Percentiles rank a stretch among this genome's conserved stretches.
These are phyloP conservation scores for Catharus fuscescens DNA, from an alignment of 2,113 vertebrate species.

Conservation along the genomic window DNA sequence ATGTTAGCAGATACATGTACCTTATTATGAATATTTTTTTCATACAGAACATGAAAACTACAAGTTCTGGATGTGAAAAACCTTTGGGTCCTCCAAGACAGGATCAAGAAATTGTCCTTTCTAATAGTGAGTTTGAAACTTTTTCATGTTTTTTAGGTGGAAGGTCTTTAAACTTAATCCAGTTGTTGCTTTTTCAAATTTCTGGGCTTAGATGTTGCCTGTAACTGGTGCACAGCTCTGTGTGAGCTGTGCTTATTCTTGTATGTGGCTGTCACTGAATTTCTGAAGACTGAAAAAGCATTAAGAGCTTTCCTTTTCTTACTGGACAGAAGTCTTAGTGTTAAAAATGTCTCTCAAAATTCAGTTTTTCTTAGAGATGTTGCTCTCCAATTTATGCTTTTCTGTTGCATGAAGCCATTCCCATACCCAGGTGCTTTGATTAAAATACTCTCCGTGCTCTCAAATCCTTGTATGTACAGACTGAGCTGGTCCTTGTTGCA, in stretches of 20 bases:
- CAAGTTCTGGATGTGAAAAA: background rate
- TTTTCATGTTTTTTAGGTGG: background rate
- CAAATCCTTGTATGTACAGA: background rate
- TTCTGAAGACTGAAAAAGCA: background rate
- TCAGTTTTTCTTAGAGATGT: background rate
- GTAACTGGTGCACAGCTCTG: background rate
- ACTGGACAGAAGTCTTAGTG: background rate
- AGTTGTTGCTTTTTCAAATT: background rate
- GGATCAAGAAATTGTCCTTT: background rate
- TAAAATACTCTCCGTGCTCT: background rate
- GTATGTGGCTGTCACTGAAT: background rate
- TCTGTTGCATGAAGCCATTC: background rate
- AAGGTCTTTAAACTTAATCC: background rate
- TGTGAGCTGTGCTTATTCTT: background rate
- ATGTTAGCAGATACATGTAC: background rate
- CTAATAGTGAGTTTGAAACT: constrained; percentile 55
- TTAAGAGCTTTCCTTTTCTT: background rate
- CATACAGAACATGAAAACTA: constrained; percentile 50
- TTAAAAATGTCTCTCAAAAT: background rate
- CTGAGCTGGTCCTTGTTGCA: background rate
- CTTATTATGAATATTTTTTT: background rate
- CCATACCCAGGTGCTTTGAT: background rate
- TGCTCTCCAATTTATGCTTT: background rate
- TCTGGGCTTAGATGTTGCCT: background rate
- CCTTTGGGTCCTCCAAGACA: background rate